Evolutionary conservation across 2,888 invertebrate species (phyloP), one percentile per base, ranked within the genome.

Genomic region (Pyrochroa serraticornis): DNA sequence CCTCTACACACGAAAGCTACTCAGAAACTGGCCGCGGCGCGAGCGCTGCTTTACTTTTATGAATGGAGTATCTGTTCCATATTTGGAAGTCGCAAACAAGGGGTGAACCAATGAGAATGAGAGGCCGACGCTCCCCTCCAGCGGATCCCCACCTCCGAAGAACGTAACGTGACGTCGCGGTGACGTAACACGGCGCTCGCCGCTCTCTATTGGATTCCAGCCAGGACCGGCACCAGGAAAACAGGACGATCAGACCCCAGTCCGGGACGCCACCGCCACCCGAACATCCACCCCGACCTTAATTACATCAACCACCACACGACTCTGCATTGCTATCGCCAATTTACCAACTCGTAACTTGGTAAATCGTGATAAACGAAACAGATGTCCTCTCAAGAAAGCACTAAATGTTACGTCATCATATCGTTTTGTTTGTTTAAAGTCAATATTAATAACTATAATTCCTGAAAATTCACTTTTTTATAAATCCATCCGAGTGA

Each of bases 1-100:
- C 69, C 67, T 65, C 55, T 62, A 60, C 67, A 54, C 62, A 58
- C 77, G 77, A 79, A 77, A 77, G 78, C 76, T 77, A 75, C 81
- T 82, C 82, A 80, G 79, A 65, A 76, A 84, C 84, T 87, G 85
- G 82, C 83, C 83, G 79, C 87, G 80, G 84, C 87, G 87, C 87
- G 85, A 83, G 84, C 82, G 82, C 83, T 81, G 82, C 81, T 81
- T 84, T 84, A 84, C 84, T 89, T 89, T 90, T 90, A 90, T 90
- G 89, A 90, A 90, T 90, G 90, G 87, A 88, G 83, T 81, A 79
- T 84, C 87, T 88, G 89, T 88, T 87, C 90, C 89, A 89, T 89
- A 89, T 89, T 89, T 89, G 89, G 89, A 87, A 88, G 87, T 87
- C 85, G 80, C 80, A 78, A 80, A 79, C 79, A 73, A 71, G 71